These are phyloP conservation scores for Drosophila mayaguana DNA, from an alignment of 2,888 invertebrate species.

Conservation along the genomic window DNA sequence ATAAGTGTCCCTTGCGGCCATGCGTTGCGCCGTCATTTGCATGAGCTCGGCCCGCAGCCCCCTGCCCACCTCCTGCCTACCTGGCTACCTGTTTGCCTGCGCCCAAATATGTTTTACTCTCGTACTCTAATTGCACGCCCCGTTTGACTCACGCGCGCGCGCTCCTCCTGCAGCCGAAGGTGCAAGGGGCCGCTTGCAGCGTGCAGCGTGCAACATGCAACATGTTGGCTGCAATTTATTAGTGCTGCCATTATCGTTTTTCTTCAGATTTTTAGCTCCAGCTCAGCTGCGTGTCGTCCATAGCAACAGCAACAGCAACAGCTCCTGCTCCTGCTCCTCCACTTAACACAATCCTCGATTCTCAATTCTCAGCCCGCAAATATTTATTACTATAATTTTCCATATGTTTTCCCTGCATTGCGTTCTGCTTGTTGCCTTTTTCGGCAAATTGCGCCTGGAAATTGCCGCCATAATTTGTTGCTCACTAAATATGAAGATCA, in stretches of 20 bases:
- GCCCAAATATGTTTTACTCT: conserved; percentile 58
- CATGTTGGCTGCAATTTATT: conserved; percentile 81
- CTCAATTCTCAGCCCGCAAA: conserved; percentile 45
- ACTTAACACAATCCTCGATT: conserved; percentile 18
- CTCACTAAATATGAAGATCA: conserved; percentile 79
- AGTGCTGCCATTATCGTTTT: conserved; percentile 81
- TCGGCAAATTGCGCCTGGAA: conserved; percentile 77
- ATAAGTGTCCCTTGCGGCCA: conserved; percentile 77
- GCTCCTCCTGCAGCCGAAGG: conserved; percentile 57
- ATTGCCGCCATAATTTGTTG: conserved; percentile 77
- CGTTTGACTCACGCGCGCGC: conserved; percentile 62
- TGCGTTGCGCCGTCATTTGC: conserved; percentile 68
- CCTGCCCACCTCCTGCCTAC: neutral
- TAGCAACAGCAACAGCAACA: neutral
- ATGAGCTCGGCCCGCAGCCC: conserved; percentile 33
- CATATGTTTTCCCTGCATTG: conserved; percentile 73
- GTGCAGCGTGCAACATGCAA: conserved; percentile 70
- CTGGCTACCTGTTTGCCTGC: neutral
- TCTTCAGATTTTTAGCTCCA: conserved; percentile 76
- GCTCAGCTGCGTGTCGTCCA: conserved; percentile 56
- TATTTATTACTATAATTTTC: conserved; percentile 81
- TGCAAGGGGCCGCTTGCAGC: conserved; percentile 46
- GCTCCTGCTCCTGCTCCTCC: neutral
- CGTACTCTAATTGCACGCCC: conserved; percentile 73
- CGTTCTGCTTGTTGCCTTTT: conserved; percentile 61